Base-by-base conservation (phyloP, 2,797 vertebrate genomes). In the Sparidentex hasta region DNA sequence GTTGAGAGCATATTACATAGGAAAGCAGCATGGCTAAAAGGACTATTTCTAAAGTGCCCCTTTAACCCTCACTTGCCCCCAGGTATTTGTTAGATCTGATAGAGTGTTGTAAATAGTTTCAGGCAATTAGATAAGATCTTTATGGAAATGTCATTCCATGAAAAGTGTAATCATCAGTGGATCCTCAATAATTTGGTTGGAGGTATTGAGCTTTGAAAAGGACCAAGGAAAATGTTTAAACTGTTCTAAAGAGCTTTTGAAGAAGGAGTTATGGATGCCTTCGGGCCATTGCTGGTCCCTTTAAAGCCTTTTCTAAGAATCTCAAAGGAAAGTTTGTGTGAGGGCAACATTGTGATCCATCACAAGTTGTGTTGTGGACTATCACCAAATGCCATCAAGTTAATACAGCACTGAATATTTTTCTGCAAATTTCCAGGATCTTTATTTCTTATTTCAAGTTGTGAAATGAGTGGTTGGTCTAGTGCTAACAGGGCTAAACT, bases 261-360 rank as follows among this genome's bases (percentile, higher is more conserved):
- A 27, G 11, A 74, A 62, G 18, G 33, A 71, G 20, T 58, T 69
- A 70, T 50, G 3, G 41, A 75, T 65, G 71, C 64, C 77, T 80
- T 64, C 21, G 6, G 85, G 86, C 71, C 27, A 18, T 21, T 18
- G 58, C n/a, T 66, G 17, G 16, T 21, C 12, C 29, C 41, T 66
- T 78, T 81, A 76, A 86, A 14, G 4, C 14, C 11, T 57, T 66
- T 62, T 76, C 57, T 25, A 21, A 79, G 74, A 85, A 77, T 71
- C 29, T 79, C 70, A 75, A 75, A 78, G 44, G n/a, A 79, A 78
- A 21, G 21, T 48, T 70, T 83, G 55, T 65, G 58, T 74, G 38
- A 70, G 18, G 52, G 56, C 55, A 81, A 74, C 41, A 73, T 64
- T 82, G 76, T 89, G 74, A 83, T 72, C 38, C 27, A 77, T 85